Percentiles rank a stretch among this genome's conserved stretches.
These are phyloP conservation scores for Scaptomyza caliginosa DNA, from an alignment of 2,888 invertebrate species.

Conservation along the genomic window DNA sequence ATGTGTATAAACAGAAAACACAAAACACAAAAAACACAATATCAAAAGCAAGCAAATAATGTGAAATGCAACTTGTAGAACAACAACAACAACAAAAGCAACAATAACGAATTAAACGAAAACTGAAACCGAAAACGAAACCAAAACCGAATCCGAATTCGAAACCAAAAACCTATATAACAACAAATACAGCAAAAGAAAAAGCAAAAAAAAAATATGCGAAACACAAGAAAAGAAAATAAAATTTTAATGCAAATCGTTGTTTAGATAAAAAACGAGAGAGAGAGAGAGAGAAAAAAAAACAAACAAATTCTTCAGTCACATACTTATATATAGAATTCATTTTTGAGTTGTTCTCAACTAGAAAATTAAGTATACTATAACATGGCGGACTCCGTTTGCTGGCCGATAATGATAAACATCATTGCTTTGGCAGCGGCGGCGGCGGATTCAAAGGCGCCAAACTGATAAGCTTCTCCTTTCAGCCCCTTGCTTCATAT, in stretches of 20 bases:
- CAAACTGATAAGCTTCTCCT: conserved; percentile 57
- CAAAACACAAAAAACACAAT: conserved; percentile 34
- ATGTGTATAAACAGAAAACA: conserved; percentile 35
- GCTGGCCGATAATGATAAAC: conserved; percentile 57
- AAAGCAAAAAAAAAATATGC: conserved; percentile 42
- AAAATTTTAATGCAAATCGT: conserved; percentile 48
- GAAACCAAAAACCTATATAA: conserved; percentile 35
- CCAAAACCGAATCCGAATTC: conserved; percentile 32
- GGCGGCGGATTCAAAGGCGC: conserved; percentile 75
- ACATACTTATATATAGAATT: not conserved
- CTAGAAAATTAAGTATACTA: conserved; percentile 3
- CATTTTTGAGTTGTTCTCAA: conserved; percentile 19
- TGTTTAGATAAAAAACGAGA: conserved; percentile 60
- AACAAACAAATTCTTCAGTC: not conserved
- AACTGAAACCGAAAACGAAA: conserved; percentile 54
- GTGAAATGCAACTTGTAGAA: conserved; percentile 69
- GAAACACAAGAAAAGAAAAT: not conserved
- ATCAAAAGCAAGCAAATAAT: conserved; percentile 36
- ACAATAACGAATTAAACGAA: conserved; percentile 23
- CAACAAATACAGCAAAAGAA: conserved; percentile 27
- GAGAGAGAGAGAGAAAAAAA: too few relatives aligned
- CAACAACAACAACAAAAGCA: conserved; percentile 21
- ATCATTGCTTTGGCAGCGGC: conserved; percentile 24
- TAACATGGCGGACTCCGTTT: conserved; percentile 34
- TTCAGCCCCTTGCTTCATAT: conserved; percentile 25